phyloP scores from a whole-genome alignment of 2,888 invertebrate genomes.

The Ecliptopera silaceata region DNA sequence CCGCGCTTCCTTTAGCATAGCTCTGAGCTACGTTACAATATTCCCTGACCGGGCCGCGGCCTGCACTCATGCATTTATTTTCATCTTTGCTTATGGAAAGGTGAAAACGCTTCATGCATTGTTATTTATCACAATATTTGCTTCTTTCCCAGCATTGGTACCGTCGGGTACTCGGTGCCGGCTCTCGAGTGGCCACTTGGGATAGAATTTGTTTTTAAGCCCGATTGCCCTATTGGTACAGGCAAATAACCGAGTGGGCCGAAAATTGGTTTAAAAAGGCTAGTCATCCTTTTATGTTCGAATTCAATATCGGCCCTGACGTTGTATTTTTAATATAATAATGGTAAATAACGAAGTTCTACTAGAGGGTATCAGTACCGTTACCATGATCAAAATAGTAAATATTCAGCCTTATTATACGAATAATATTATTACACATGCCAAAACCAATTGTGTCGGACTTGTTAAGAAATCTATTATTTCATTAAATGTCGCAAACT shows the following conservation, averaged over 20 bases:
- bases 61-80: conserved; percentile 40
- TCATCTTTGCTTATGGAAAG: conserved; percentile 3
- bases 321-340: no score
- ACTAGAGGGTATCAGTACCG: no score
- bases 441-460: neutral
- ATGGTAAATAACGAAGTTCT: no score
- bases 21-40: conserved; percentile 32
- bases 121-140: neutral
- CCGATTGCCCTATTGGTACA: neutral
- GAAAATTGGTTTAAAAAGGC: no score
- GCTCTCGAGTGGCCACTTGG: neutral
- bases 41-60: conserved; percentile 35
- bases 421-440: no score
- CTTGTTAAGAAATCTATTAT: conserved; percentile 20
- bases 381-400: no score
- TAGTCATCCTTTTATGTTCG: no score
- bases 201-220: neutral
- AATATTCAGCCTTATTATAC: no score
- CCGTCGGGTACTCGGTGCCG: neutral
- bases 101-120: neutral
- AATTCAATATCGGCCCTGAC: no score
- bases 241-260: neutral
- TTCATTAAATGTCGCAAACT: conserved; percentile 30
- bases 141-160: neutral
- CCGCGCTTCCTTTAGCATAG: conserved; percentile 50